Evolutionary conservation across 1,140 invertebrate genomes (phyloP).

Genomic region (Caligus rogercresseyi): DNA sequence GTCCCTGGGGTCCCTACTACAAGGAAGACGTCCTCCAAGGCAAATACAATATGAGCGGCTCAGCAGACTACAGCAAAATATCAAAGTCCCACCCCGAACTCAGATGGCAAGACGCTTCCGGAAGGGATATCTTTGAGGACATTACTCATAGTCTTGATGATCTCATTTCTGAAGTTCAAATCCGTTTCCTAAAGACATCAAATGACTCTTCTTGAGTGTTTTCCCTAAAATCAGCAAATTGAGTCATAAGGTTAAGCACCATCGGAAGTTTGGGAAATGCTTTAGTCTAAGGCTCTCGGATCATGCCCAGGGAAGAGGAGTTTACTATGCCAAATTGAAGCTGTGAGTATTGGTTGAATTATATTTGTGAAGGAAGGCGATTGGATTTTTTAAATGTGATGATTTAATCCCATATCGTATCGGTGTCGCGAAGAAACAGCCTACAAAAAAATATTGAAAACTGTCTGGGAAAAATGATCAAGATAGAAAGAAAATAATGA

Average conservation of each 20-base stretch:
- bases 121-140: background rate
- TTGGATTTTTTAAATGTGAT: no score
- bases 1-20: background rate
- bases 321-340: background rate
- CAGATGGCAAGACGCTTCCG: background rate
- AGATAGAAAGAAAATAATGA: no score
- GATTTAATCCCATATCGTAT: no score
- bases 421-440: no score
- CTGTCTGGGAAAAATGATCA: no score
- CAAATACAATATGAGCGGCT: background rate
- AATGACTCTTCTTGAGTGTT: background rate
- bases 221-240: background rate
- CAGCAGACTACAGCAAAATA: background rate
- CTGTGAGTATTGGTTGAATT: background rate
- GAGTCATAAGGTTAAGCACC: background rate
- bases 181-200: background rate
- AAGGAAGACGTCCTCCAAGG: background rate
- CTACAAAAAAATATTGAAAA: no score
- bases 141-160: background rate
- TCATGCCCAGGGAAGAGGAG: background rate
- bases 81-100: background rate
- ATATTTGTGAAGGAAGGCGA: no score
- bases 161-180: background rate
- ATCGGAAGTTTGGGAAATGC: background rate
- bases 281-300: background rate